Conservation (phyloP, 2,797 vertebrate genomes). For the Microchirus variegatus region DNA sequence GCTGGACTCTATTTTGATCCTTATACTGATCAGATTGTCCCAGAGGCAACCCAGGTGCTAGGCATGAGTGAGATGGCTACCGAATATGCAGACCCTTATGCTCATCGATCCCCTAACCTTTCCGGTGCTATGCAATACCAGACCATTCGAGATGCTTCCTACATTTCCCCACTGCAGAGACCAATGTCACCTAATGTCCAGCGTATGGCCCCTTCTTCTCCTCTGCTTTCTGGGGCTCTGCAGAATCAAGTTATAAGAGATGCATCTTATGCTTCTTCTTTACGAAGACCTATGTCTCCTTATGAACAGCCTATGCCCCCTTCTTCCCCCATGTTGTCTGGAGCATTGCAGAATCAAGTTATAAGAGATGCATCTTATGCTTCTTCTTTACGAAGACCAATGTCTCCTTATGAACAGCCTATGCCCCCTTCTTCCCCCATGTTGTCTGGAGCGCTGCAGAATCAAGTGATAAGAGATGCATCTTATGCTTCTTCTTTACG, state of each 20-base stretch:
- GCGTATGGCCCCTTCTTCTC: conserved; percentile 50
- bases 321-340: conserved; percentile 64
- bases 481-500: conserved; percentile 49
- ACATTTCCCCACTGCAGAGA: conserved; percentile 45
- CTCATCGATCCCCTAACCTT: conserved; percentile 53
- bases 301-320: conserved; percentile 50
- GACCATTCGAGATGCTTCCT: conserved; percentile 42
- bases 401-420: conserved; percentile 47
- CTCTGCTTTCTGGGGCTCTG: conserved; percentile 57
- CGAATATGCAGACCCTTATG: conserved; percentile 46
- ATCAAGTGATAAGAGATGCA: conserved; percentile 46
- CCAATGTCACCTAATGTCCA: conserved; percentile 55
- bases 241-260: conserved; percentile 61
- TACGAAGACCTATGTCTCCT: conserved; percentile 58
- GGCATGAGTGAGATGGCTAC: conserved; percentile 45
- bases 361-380: conserved; percentile 66
- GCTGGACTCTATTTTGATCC: conserved; percentile 39
- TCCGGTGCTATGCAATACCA: conserved; percentile 59
- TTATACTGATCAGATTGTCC: conserved; percentile 48
- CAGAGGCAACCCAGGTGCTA: conserved; percentile 32
- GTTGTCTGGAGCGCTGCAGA: conserved; percentile 70
- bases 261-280: conserved; percentile 57
- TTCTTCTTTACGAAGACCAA: conserved; percentile 60
- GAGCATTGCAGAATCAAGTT: conserved; percentile 71
- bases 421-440: conserved; percentile 68